Evolutionary conservation across 1,140 invertebrate genomes (phyloP).

Genomic region (Pogonomyrmex californicus): DNA sequence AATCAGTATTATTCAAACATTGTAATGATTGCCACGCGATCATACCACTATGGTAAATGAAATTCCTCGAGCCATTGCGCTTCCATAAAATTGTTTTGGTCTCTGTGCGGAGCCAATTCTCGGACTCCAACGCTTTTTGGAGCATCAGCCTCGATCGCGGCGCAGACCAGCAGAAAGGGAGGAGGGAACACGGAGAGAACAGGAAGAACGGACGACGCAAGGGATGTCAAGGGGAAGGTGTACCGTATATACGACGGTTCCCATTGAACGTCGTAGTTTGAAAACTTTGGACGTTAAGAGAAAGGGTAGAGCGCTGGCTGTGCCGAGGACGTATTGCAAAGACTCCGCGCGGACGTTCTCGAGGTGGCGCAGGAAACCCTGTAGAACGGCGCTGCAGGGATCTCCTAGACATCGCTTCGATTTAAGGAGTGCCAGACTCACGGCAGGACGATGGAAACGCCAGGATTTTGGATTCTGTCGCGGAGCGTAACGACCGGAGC

Average conservation of each 20-base stretch:
- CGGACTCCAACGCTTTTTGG: conserved; percentile 74
- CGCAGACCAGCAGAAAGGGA: conserved; percentile 71
- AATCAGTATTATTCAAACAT: not conserved
- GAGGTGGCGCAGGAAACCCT: conserved; percentile 56
- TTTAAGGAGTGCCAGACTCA: conserved; percentile 78
- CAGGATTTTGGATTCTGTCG: conserved; percentile 77
- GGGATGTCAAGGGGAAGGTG: conserved; percentile 53
- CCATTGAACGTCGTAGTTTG: conserved; percentile 85
- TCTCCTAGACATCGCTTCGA: conserved; percentile 78
- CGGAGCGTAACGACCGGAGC: conserved; percentile 18
- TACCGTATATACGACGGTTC: conserved; percentile 79
- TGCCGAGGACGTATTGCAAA: conserved; percentile 85
- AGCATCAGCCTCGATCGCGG: conserved; percentile 70
- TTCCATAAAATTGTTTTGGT: conserved; percentile 68
- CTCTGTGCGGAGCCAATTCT: conserved; percentile 47
- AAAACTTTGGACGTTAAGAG: conserved; percentile 86
- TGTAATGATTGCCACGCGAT: conserved; percentile 23
- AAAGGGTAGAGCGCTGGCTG: conserved; percentile 83
- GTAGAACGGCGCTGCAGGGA: conserved; percentile 60
- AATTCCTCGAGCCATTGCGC: conserved; percentile 46
- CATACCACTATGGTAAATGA: conserved; percentile 21
- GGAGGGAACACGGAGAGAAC: conserved; percentile 42
- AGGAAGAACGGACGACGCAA: conserved; percentile 62
- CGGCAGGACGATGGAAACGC: conserved; percentile 55
- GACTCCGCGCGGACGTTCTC: conserved; percentile 75